phyloP scores from a whole-genome alignment of 35 echinoderm and acorn worm genomes.

The Lytechinus pictus region DNA sequence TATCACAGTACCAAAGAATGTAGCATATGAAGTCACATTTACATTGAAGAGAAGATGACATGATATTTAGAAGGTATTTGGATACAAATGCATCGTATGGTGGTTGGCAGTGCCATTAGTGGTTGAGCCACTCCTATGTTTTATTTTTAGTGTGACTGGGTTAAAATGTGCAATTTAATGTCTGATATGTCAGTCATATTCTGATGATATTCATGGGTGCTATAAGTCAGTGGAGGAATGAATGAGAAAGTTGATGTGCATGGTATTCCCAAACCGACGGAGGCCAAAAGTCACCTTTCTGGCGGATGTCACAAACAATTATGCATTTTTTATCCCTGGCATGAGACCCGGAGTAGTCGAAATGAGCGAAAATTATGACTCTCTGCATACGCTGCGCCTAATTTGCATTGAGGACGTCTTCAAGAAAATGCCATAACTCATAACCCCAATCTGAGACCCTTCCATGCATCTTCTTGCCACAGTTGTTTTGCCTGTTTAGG shows the following conservation, averaged over 20 bases:
- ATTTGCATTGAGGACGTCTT: conserved; percentile 56
- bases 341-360: not conserved
- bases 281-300: conserved; percentile 2
- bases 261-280: not conserved
- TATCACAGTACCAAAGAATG: not conserved
- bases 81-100: not conserved
- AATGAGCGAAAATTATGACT: conserved; percentile 45
- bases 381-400: conserved; percentile 20
- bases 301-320: conserved; percentile 47
- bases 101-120: not conserved
- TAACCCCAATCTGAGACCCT: conserved; percentile 39
- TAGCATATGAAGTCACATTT: not conserved
- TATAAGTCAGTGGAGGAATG: not conserved
- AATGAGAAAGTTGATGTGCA: not conserved
- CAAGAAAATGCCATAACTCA: conserved; percentile 57
- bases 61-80: conserved; percentile 17
- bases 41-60: not conserved
- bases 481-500: conserved; percentile 39
- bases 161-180: not conserved
- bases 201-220: conserved; percentile 3
- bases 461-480: not conserved
- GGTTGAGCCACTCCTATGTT: not conserved
- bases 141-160: not conserved
- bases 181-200: not conserved
- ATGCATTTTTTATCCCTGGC: conserved; percentile 34